Evolutionary conservation across 2,888 invertebrate genomes (phyloP), one percentile per base, ranked within the genome.

Genomic region (Clusia tigrina): DNA sequence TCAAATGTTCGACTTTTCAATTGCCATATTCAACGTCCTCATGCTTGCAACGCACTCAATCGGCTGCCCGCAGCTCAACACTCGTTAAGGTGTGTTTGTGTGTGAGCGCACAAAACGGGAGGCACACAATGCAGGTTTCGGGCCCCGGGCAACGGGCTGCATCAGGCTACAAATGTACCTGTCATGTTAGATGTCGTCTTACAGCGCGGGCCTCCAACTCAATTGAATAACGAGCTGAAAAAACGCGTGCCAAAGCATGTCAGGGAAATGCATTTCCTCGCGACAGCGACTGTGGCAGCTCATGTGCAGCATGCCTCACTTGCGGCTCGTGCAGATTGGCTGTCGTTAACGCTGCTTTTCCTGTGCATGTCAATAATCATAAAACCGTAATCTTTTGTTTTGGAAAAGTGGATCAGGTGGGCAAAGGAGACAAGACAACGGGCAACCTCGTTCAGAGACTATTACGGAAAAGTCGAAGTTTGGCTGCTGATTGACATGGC

Each of bases 121-220:
- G 32, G 32, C 18, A 38, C 2, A 56, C 23, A 42, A 42, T 42
- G 42, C 42, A 17, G 42, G 42, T 17, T 32, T 32, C 32, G 12
- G 6, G 12, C 32, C 32, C 6, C 32, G 5, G 5, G 6, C 5
- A 5, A 32, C 32, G 12, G n/a, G 32, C 32, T 32, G 5, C 32
- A 32, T 12, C 42, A n/a, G n/a, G n/a, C 42, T 3, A 42, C 9
- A 42, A 42, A 42, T 42, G 42, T 42, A 25, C 53, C 67, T 71
- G 71, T 65, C 71, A 71, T 71, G 69, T 69, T 63, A 62, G 54
- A 63, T 64, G 71, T 66, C 68, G 46, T 63, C 69, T 69, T 71
- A 65, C 58, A 54, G 32, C 58, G 65, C 62, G 55, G 62, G 25
- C 15, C 66, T 62, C 54, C 55, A 63, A 66, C 66, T 68, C 67